Conservation (phyloP, 1,140 invertebrate species). For the Saccostrea echinata region DNA sequence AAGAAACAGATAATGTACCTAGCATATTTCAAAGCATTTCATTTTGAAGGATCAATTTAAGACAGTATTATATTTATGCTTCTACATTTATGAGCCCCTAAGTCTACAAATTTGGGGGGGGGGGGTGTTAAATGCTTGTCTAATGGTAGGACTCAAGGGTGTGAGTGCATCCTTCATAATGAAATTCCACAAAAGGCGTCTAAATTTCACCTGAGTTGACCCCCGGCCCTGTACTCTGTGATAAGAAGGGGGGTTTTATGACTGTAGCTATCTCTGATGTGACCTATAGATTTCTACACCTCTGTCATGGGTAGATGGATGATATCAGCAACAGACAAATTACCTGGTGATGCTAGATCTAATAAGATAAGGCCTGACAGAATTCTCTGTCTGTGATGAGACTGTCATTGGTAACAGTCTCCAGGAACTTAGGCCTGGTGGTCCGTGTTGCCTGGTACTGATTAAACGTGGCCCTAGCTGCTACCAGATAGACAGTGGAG, state of each 20-base stretch:
- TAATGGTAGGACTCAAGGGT: too few relatives aligned
- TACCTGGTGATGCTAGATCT: not conserved
- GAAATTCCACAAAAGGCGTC: not conserved
- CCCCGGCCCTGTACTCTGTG: not conserved
- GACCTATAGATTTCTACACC: conserved; percentile 1
- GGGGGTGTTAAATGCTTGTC: too few relatives aligned
- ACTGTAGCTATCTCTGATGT: not conserved
- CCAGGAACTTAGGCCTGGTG: not conserved
- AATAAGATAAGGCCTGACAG: not conserved
- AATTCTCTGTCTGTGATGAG: conserved; percentile 5
- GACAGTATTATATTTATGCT: too few relatives aligned
- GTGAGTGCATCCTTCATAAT: too few relatives aligned
- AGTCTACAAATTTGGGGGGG: too few relatives aligned
- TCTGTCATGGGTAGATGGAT: not conserved
- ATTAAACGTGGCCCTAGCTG: conserved; percentile 2
- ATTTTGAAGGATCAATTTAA: too few relatives aligned
- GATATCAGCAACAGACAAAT: conserved; percentile 25
- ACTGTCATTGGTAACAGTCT: conserved; percentile 3
- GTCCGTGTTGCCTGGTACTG: not conserved
- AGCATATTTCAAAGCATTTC: too few relatives aligned
- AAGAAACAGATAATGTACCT: too few relatives aligned
- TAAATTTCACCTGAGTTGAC: conserved; percentile 2
- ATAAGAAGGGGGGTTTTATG: not conserved
- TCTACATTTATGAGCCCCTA: too few relatives aligned
- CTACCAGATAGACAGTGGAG: not conserved